Evolutionary conservation across 2,797 vertebrate genomes (phyloP).

Genomic region (Hyperoplus immaculatus): DNA sequence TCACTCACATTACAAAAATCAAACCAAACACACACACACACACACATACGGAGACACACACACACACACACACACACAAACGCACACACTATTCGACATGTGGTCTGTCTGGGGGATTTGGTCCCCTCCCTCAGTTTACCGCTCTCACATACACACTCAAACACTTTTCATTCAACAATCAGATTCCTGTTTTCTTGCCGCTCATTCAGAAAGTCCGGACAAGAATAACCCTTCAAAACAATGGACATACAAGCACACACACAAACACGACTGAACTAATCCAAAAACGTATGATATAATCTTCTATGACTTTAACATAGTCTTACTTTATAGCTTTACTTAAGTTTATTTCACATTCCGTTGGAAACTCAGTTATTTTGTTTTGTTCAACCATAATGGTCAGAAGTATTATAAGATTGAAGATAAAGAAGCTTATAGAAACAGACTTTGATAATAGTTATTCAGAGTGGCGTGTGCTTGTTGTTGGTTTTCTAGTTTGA

Average conservation of each 20-base stretch:
- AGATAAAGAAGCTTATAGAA: background rate
- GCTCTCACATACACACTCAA: slow-evolving; percentile 41
- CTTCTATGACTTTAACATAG: background rate
- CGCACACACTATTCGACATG: slow-evolving; percentile 29
- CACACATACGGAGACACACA: background rate
- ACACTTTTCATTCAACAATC: slow-evolving; percentile 61
- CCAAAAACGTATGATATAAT: background rate
- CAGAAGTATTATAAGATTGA: background rate
- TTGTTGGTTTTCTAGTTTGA: slow-evolving; percentile 39
- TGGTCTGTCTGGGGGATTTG: slow-evolving; percentile 8
- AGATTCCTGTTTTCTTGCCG: slow-evolving; percentile 75
- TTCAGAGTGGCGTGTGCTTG: background rate
- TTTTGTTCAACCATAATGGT: background rate
- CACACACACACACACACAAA: background rate
- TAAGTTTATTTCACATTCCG: background rate
- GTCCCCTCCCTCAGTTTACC: slow-evolving; percentile 23
- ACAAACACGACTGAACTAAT: slow-evolving; percentile 9
- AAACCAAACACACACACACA: slow-evolving; percentile 24
- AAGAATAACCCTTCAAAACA: slow-evolving; percentile 62
- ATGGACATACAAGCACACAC: slow-evolving; percentile 20
- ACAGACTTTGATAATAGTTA: background rate
- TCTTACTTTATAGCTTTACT: fast-evolving
- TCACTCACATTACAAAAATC: slow-evolving; percentile 31
- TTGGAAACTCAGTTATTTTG: background rate
- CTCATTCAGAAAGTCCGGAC: slow-evolving; percentile 66